Percentiles rank a stretch among this genome's conserved stretches.
These are phyloP conservation scores for Laodelphax striatellus DNA, from an alignment of 1,140 invertebrate genomes.

Conservation along the genomic window DNA sequence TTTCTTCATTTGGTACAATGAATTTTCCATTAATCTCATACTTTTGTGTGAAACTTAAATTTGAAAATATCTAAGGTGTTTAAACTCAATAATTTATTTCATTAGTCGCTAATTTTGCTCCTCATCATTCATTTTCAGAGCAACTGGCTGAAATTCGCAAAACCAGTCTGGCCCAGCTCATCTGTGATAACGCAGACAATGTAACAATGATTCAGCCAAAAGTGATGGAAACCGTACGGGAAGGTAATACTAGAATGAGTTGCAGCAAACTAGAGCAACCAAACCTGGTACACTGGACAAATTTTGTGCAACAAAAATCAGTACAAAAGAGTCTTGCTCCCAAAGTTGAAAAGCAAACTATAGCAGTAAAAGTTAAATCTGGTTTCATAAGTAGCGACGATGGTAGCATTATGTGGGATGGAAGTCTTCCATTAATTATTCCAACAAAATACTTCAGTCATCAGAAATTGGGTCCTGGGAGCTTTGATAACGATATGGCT, in stretches of 20 bases:
- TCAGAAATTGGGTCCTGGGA: too few species aligned
- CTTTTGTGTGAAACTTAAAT: too few species aligned
- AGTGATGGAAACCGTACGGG: slow-evolving; percentile 53
- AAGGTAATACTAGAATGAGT: slow-evolving; percentile 47
- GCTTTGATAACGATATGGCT: too few species aligned
- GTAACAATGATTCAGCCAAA: slow-evolving; percentile 57
- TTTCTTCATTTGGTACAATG: too few species aligned
- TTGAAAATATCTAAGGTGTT: too few species aligned
- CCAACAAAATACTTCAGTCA: too few species aligned
- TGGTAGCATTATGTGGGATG: slow-evolving; percentile 6
- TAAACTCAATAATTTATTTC: too few species aligned
- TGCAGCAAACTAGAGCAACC: slow-evolving; percentile 45
- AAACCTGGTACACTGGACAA: slow-evolving; percentile 31
- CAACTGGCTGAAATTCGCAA: slow-evolving; percentile 81
- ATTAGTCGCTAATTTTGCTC: background rate
- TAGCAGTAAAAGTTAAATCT: background rate
- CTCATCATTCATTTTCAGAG: slow-evolving; percentile 34
- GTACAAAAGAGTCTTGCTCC: background rate
- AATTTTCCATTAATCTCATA: too few species aligned
- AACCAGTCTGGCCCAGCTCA: slow-evolving; percentile 65
- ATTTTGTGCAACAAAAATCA: background rate
- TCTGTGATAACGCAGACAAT: slow-evolving; percentile 80
- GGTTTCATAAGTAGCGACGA: background rate
- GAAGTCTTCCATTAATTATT: background rate
- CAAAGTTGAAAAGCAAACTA: background rate